phyloP scores from a whole-genome alignment of 2,113 vertebrate genomes.

The Apteryx mantelli region DNA sequence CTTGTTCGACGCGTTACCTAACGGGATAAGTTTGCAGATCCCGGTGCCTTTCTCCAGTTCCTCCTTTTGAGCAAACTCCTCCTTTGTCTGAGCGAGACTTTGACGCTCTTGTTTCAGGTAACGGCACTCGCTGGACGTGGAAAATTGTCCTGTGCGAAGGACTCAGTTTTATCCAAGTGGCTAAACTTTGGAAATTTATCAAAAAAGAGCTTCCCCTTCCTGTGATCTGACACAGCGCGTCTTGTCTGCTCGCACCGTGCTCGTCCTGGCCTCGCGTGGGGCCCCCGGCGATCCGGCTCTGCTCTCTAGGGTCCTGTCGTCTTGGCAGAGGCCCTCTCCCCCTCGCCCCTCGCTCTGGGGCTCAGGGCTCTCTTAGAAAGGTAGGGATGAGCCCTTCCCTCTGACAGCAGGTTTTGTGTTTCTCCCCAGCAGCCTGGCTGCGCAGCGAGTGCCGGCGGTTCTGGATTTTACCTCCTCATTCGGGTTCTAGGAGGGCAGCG shows the following conservation, averaged over 20 bases:
- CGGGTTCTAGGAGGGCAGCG: not conserved
- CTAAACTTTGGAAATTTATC: constrained; percentile 14
- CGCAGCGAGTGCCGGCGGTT: not conserved
- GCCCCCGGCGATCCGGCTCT: not conserved
- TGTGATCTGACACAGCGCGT: constrained; percentile 9
- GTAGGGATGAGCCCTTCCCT: not conserved
- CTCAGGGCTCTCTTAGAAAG: not conserved
- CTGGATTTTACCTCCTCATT: not conserved
- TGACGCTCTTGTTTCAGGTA: constrained; percentile 5
- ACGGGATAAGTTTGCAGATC: constrained; percentile 34
- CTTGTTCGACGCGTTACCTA: not conserved
- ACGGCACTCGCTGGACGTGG: not conserved
- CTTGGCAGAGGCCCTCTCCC: not conserved
- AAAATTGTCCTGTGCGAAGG: not conserved
- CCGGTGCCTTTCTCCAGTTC: not conserved
- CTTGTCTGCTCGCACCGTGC: not conserved
- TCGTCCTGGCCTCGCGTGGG: not conserved
- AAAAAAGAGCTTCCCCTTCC: constrained; percentile 21
- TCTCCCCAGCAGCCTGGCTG: not conserved
- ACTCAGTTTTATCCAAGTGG: not conserved
- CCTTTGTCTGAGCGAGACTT: not conserved
- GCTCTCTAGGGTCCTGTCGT: rapidly evolving
- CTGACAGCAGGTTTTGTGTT: not conserved
- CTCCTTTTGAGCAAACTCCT: not conserved
- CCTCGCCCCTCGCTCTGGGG: not conserved